A percentile compares a stretch with the other conserved stretches of the same genome.
phyloP scores from a whole-genome alignment of 2,113 vertebrate genomes.

The Actinemys pallida region DNA sequence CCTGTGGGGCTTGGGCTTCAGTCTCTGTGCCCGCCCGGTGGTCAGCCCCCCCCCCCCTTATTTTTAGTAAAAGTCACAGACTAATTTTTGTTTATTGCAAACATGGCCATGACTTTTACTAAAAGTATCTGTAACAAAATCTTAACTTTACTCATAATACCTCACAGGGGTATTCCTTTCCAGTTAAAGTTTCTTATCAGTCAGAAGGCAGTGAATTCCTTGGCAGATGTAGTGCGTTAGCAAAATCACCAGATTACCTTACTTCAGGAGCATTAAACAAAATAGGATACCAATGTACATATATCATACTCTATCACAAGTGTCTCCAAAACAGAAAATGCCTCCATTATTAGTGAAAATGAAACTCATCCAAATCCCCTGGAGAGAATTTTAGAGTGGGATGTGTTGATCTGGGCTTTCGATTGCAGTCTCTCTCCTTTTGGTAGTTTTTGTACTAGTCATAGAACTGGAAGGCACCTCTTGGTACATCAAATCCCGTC shows the following conservation, averaged over 20 bases:
- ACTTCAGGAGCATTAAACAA: not conserved
- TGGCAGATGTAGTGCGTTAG: not conserved
- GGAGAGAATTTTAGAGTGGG: not conserved
- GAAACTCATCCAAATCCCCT: not conserved
- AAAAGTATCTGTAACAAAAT: too few species aligned
- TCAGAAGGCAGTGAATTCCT: not conserved
- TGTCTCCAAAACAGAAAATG: not conserved
- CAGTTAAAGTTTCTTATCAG: not conserved
- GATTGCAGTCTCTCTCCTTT: slow-evolving; percentile 10
- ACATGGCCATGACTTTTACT: too few species aligned
- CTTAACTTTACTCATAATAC: too few species aligned
- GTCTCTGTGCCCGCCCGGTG: too few species aligned
- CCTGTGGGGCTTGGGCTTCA: too few species aligned
- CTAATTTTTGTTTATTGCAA: too few species aligned
- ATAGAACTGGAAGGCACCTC: too few species aligned
- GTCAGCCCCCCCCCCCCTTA: too few species aligned
- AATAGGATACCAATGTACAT: fast-evolving
- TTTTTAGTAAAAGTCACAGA: too few species aligned
- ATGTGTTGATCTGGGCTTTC: not conserved
- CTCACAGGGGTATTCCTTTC: not conserved
- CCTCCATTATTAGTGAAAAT: not conserved
- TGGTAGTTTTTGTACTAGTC: not conserved
- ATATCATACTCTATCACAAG: not conserved
- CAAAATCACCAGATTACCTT: not conserved
- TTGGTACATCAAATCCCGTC: too few species aligned